Evolutionary conservation across 2,888 invertebrate species (phyloP), one percentile per base, ranked within the genome.

Genomic region (Eudemis profundana): DNA sequence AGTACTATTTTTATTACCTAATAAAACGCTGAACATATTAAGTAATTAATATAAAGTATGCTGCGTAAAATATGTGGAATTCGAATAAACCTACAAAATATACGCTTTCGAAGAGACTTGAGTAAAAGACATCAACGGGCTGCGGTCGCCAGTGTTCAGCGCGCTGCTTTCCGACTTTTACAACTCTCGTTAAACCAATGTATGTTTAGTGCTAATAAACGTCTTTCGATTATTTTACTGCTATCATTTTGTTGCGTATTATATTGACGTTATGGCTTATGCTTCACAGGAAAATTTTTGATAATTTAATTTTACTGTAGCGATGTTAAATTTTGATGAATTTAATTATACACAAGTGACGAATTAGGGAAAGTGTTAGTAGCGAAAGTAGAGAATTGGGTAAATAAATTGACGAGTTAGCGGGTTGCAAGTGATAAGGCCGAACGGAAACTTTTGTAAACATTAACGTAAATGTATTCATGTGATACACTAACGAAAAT

Each of bases 61-160:
- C 10, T 19, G 12, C 40, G 12, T 47, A 27, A 4, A 40, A 38
- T 36, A 23, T 38, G 15, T 21, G 29, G 21, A 19, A 27, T 56
- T 27, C 27, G 14, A 21, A 27, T 19, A 46, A 64, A 38, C 44
- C 50, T 23, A 27, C 42, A 36, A 64, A 50, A 64, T 44, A 27
- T 17, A 42, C 82, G 85, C 87, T 87, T 89, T 87, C 87, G 84
- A 88, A 87, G 86, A 83, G 82, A 79, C 85, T 84, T 80, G 82
- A 87, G 86, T 82, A 88, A 89, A 91, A 90, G 87, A 90, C 89
- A 86, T 90, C 89, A 90, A 90, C 90, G 90, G 79, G 87, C 83
- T 84, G 78, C 78, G 74, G 74, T 73, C 69, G 70, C 71, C 54
- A 50, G 61, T 29, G 17, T 23, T 23, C 49, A 21, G 38, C 27